Conservation (phyloP, 2,797 vertebrate genomes). For the Rousettus madagascariensis region DNA sequence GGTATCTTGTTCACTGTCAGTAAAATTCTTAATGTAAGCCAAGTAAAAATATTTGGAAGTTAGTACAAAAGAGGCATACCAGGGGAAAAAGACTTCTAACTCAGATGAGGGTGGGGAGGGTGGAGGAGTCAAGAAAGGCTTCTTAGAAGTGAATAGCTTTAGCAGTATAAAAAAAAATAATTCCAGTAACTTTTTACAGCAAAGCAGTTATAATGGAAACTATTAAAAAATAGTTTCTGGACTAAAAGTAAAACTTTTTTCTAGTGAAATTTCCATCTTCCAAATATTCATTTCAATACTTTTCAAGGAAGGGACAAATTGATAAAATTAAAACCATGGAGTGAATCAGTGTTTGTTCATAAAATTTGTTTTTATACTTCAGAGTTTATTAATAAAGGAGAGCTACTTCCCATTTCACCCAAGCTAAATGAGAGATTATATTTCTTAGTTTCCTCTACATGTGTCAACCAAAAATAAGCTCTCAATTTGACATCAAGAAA, state of each 20-base stretch:
- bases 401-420: slow-evolving; percentile 8
- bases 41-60: slow-evolving; percentile 27
- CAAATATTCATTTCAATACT: slow-evolving; percentile 28
- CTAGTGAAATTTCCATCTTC: slow-evolving; percentile 30
- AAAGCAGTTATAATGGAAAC: slow-evolving; percentile 35
- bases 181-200: slow-evolving; percentile 46
- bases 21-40: slow-evolving; percentile 12
- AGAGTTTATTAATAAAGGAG: slow-evolving; percentile 46
- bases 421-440: slow-evolving; percentile 2
- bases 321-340: slow-evolving; percentile 10
- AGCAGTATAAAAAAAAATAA: slow-evolving; percentile 34
- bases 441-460: neutral
- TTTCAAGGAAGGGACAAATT: slow-evolving; percentile 43
- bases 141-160: slow-evolving; percentile 39
- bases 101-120: neutral
- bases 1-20: neutral
- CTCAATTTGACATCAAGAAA: neutral
- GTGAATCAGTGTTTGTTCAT: slow-evolving; percentile 25
- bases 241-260: neutral
- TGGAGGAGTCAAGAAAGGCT: slow-evolving; percentile 4
- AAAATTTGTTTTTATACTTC: slow-evolving; percentile 51
- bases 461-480: slow-evolving; percentile 23
- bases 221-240: slow-evolving; percentile 22
- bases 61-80: neutral
- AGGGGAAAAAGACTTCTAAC: neutral